These are phyloP conservation scores for Oncorhynchus mykiss DNA, from an alignment of 2,113 vertebrate species.

Conservation along the genomic window DNA sequence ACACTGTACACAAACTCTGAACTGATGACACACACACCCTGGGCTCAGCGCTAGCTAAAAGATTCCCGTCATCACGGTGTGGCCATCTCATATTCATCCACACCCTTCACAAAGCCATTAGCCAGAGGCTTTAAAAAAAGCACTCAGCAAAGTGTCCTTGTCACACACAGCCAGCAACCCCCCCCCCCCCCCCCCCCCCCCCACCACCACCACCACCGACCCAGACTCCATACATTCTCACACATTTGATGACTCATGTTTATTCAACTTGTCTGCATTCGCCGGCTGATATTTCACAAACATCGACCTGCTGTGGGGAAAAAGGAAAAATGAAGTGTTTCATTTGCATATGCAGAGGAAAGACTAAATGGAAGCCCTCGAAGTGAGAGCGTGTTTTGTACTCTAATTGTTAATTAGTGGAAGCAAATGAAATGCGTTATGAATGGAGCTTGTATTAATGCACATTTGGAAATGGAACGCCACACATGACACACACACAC, in stretches of 20 bases:
- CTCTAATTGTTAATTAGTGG: slow-evolving; percentile 37
- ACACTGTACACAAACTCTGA: neutral
- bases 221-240: neutral
- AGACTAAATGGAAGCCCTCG: neutral
- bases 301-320: neutral
- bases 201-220: neutral
- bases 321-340: neutral
- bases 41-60: neutral
- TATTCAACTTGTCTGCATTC: slow-evolving; percentile 21
- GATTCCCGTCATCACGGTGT: neutral
- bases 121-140: slow-evolving; percentile 45
- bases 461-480: neutral
- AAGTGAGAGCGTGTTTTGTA: slow-evolving; percentile 8
- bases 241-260: slow-evolving; percentile 14
- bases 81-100: slow-evolving; percentile 47
- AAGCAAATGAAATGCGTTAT: slow-evolving; percentile 24
- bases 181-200: too few species aligned
- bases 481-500: too few species aligned
- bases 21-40: neutral
- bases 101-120: slow-evolving; percentile 47
- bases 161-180: slow-evolving; percentile 14
- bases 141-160: slow-evolving; percentile 50
- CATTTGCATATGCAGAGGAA: neutral
- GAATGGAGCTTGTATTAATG: slow-evolving; percentile 23
- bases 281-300: neutral